phyloP scores from a whole-genome alignment of 2,113 vertebrate species.

The Bungarus multicinctus region DNA sequence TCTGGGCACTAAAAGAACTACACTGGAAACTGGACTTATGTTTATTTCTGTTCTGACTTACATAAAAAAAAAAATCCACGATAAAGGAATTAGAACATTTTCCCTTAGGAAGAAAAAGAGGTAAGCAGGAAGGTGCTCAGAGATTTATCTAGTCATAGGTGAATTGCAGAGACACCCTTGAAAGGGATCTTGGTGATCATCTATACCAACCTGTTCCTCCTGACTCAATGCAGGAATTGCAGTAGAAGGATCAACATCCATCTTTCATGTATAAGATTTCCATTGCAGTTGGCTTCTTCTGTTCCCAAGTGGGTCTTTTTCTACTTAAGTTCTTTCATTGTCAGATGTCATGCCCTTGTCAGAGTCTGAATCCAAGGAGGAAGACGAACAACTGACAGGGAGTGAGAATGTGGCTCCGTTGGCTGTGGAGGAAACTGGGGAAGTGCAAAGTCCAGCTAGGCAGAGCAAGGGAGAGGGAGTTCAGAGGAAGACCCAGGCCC shows the following conservation, averaged over 20 bases:
- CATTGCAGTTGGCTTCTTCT: neutral
- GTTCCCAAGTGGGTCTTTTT: too few species aligned
- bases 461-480: too few species aligned
- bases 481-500: too few species aligned
- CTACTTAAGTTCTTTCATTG: neutral
- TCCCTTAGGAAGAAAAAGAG: neutral
- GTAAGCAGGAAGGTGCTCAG: neutral
- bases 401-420: too few species aligned
- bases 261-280: neutral
- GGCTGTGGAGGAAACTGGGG: too few species aligned
- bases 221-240: neutral
- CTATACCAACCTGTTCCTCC: neutral
- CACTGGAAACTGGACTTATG: neutral
- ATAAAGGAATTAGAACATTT: neutral
- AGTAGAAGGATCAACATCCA: neutral
- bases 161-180: neutral
- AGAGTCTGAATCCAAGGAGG: too few species aligned
- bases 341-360: too few species aligned
- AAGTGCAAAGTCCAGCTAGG: too few species aligned
- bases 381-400: too few species aligned
- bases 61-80: conserved; percentile 75
- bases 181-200: neutral
- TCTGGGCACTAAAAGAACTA: accelerated
- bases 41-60: conserved; percentile 6
- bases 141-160: neutral